phyloP scores from a whole-genome alignment of 2,888 invertebrate species.

The Pseudanteris insignis region DNA sequence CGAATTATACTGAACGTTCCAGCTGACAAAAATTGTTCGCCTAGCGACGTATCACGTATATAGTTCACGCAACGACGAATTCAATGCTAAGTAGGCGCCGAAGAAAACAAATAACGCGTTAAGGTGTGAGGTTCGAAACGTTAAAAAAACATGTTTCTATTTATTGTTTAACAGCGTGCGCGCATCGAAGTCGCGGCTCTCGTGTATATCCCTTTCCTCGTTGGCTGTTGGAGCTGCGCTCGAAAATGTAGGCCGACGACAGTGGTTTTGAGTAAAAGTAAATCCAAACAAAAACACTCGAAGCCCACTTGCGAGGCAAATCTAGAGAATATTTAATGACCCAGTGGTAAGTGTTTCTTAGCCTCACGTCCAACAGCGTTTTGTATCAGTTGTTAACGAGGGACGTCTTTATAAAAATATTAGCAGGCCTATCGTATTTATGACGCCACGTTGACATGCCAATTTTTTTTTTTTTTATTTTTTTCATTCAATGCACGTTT shows the following conservation, averaged over 20 bases:
- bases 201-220: conserved; percentile 4
- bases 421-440: no score
- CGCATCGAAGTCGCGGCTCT: conserved; percentile 12
- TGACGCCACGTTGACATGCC: no score
- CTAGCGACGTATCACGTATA: no score
- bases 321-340: conserved; percentile 45
- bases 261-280: conserved; percentile 46
- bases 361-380: no score
- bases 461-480: no score
- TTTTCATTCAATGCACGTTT: no score
- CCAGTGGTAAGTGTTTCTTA: conserved; percentile 36
- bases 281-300: conserved; percentile 44
- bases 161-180: conserved; percentile 19
- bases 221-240: conserved; percentile 14
- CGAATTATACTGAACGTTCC: no score
- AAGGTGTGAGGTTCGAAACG: conserved; percentile 12
- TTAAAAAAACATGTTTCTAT: conserved; percentile 14
- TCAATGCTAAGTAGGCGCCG: conserved; percentile 12
- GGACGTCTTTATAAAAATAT: no score
- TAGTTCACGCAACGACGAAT: no score
- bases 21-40: no score
- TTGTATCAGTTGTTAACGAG: no score
- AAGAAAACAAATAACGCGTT: conserved; percentile 4
- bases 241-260: conserved; percentile 41
- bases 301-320: conserved; percentile 42